Conservation (phyloP, 2,113 vertebrate species). For the Hyperopisus bebe region DNA sequence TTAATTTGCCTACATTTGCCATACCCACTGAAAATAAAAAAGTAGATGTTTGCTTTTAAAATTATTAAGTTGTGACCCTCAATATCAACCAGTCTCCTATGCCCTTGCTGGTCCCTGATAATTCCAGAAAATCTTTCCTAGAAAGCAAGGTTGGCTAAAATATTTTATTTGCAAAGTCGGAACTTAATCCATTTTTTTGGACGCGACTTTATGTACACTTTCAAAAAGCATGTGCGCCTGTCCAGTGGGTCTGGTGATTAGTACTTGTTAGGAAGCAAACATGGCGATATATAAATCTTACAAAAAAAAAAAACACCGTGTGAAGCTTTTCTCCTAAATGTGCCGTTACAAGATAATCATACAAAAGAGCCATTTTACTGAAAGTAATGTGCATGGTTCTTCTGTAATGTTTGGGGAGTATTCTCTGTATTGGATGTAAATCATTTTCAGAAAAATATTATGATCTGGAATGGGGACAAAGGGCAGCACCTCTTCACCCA, state of each 20-base stretch:
- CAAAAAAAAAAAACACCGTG: background rate
- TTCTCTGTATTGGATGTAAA: conserved; percentile 47
- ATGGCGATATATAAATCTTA: background rate
- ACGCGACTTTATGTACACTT: background rate
- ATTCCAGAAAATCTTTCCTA: background rate
- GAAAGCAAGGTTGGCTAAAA: background rate
- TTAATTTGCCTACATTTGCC: background rate
- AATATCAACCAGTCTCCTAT: background rate
- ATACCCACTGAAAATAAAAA: background rate
- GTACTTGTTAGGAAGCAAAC: background rate
- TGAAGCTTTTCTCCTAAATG: background rate
- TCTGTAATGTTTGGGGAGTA: conserved; percentile 42
- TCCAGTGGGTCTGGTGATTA: background rate
- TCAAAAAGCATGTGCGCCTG: background rate
- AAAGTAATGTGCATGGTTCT: conserved; percentile 31
- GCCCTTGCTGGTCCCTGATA: background rate
- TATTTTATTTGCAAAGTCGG: background rate
- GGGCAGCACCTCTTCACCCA: conserved; percentile 54
- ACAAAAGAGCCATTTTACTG: conserved; percentile 30
- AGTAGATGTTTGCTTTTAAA: background rate
- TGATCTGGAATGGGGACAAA: conserved; percentile 51
- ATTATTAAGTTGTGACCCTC: background rate
- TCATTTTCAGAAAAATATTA: conserved; percentile 56
- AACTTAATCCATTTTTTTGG: background rate
- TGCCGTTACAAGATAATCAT: background rate